Percentiles rank a stretch among this genome's conserved stretches.
Conservation (phyloP, 2,888 invertebrate species). For the Morpho achilles region DNA sequence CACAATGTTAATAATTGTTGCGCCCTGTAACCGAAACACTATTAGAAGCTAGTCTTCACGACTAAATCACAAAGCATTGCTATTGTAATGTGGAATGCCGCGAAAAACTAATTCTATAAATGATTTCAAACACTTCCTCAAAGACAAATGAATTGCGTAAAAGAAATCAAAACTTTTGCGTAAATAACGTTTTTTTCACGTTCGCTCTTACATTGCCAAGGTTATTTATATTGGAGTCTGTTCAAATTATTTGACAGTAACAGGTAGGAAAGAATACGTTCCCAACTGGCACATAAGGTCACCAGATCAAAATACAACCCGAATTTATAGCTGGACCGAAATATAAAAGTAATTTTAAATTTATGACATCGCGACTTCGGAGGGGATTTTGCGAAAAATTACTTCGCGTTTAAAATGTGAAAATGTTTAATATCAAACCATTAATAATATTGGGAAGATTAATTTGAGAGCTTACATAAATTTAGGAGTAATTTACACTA, state of each 20-base stretch:
- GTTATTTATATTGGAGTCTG: constrained; percentile 18
- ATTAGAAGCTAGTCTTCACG: too few relatives aligned
- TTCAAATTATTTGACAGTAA: constrained; percentile 21
- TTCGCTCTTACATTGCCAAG: constrained; percentile 17
- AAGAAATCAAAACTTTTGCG: constrained; percentile 11
- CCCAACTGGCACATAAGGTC: constrained; percentile 16
- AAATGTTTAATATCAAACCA: not conserved
- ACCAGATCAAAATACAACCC: constrained; percentile 6
- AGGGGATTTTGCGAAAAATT: too few relatives aligned
- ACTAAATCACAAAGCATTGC: too few relatives aligned
- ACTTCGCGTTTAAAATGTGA: too few relatives aligned
- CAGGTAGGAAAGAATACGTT: constrained; percentile 20
- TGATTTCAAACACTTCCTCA: too few relatives aligned
- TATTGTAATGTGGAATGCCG: too few relatives aligned
- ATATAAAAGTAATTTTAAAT: constrained; percentile 3
- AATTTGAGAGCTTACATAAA: not conserved
- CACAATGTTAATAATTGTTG: too few relatives aligned
- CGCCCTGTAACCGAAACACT: too few relatives aligned
- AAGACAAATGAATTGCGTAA: not conserved
- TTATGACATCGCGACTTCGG: not conserved
- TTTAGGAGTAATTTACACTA: not conserved
- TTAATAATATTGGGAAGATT: constrained; percentile 3
- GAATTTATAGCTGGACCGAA: constrained; percentile 4
- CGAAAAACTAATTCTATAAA: too few relatives aligned
- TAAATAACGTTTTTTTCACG: constrained; percentile 1